These are phyloP conservation scores for Tympanuchus pallidicinctus DNA, from an alignment of 2,113 vertebrate genomes.

Conservation along the genomic window DNA sequence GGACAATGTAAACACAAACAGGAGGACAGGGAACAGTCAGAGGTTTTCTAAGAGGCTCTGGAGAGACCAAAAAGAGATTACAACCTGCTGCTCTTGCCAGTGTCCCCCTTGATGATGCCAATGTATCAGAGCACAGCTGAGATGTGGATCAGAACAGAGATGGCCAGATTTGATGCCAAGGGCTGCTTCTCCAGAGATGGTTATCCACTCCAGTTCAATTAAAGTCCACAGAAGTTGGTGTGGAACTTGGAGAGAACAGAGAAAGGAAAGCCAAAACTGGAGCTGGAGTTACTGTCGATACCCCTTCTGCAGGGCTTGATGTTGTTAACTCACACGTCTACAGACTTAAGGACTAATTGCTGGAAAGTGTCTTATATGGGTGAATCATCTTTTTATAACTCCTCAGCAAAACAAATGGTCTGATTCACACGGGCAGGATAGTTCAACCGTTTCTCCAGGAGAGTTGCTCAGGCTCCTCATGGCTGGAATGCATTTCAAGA, in stretches of 20 bases:
- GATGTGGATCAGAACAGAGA: not conserved
- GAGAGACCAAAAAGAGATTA: not conserved
- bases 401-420: not conserved
- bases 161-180: not conserved
- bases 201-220: not conserved
- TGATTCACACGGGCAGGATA: not conserved
- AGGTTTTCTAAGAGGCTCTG: not conserved
- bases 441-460: not conserved
- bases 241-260: not conserved
- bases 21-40: not conserved
- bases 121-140: not conserved
- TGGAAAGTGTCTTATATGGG: not conserved
- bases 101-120: not conserved
- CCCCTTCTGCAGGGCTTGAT: not conserved
- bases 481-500: not conserved
- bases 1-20: not conserved
- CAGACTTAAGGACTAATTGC: not conserved
- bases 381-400: constrained; percentile 20
- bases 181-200: rapidly evolving
- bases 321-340: not conserved
- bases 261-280: not conserved
- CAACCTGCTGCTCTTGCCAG: not conserved
- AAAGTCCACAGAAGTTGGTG: not conserved
- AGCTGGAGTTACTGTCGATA: not conserved
- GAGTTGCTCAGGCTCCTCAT: not conserved